phyloP scores from a whole-genome alignment of 2,113 vertebrate genomes.

The Phoxinus phoxinus region DNA sequence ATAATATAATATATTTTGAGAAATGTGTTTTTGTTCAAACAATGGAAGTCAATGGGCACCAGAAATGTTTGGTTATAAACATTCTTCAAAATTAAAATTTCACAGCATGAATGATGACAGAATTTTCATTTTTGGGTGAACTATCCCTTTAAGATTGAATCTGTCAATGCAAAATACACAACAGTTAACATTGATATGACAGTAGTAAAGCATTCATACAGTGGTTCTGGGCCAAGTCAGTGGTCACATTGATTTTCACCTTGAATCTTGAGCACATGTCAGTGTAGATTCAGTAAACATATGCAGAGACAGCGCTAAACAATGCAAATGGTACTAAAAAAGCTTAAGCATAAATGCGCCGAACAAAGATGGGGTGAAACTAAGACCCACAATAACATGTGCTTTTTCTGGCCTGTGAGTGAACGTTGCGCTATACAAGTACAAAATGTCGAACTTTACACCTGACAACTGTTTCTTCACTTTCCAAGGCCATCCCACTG shows the following conservation, averaged over 20 bases:
- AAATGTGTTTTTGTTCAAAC: neutral
- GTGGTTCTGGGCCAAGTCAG: neutral
- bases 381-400: neutral
- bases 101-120: neutral
- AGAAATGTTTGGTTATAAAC: neutral
- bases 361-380: neutral
- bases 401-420: constrained; percentile 5
- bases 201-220: neutral
- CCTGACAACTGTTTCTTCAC: neutral
- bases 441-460: neutral
- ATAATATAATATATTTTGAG: neutral
- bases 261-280: neutral
- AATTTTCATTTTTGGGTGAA: neutral
- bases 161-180: constrained; percentile 10
- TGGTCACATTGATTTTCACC: neutral
- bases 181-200: constrained; percentile 7
- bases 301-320: neutral
- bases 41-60: neutral
- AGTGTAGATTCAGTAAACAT: neutral
- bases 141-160: neutral
- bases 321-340: neutral
- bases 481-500: neutral
- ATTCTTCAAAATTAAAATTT: neutral
- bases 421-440: neutral
- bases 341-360: neutral